These are phyloP conservation scores for Minunthozetes semirufus DNA, from an alignment of 2,888 invertebrate species.

Conservation along the genomic window DNA sequence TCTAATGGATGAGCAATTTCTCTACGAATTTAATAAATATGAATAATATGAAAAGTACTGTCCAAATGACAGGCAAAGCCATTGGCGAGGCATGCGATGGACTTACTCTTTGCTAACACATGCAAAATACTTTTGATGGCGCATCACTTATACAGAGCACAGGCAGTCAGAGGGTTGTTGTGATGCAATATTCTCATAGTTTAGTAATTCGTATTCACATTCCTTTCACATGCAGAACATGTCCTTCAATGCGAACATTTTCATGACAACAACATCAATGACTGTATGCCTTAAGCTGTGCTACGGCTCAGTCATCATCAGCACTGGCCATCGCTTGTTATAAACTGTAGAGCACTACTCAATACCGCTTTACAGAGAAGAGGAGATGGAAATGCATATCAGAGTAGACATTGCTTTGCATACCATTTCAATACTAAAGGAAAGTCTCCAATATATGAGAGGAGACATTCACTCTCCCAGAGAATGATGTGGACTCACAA, in stretches of 20 bases:
- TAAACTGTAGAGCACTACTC: background rate
- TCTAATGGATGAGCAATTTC: constrained; percentile 18
- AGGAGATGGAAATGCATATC: constrained; percentile 22
- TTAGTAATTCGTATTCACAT: constrained; percentile 17
- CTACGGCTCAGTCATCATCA: background rate
- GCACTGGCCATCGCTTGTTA: constrained; percentile 27
- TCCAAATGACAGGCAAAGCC: background rate
- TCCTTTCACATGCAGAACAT: constrained; percentile 27
- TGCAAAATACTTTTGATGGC: constrained; percentile 25
- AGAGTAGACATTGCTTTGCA: constrained; percentile 20
- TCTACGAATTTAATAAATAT: constrained; percentile 24
- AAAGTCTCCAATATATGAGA: background rate
- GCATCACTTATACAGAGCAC: background rate
- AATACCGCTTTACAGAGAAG: background rate
- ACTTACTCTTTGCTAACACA: constrained; percentile 4
- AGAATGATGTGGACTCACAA: background rate
- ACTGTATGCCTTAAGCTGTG: background rate
- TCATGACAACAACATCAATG: constrained; percentile 19
- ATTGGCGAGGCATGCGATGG: background rate
- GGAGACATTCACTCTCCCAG: background rate
- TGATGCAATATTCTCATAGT: constrained; percentile 11
- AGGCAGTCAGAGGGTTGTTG: background rate
- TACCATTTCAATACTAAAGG: constrained; percentile 15
- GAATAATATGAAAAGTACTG: constrained; percentile 13
- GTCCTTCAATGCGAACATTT: background rate